Percentiles rank a stretch among this genome's conserved stretches.
Conservation (phyloP, 2,113 vertebrate genomes). For the Enhydra lutris region DNA sequence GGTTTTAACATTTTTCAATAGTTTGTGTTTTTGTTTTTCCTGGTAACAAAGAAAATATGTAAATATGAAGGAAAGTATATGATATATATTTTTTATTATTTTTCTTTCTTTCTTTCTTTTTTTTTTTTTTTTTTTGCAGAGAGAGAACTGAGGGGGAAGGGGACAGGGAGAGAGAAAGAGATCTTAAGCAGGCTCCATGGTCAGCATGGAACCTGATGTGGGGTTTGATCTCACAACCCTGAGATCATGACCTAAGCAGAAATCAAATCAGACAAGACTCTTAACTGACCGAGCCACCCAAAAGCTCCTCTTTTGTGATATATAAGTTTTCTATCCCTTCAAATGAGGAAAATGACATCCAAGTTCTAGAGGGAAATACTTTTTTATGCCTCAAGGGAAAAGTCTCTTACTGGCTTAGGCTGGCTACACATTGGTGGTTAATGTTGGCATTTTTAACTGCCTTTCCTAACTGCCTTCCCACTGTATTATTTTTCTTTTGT, state of each 20-base stretch:
- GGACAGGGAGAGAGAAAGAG: neutral
- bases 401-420: neutral
- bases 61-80: neutral
- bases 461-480: neutral
- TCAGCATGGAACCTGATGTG: neutral
- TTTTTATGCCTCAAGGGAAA: neutral
- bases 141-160: neutral
- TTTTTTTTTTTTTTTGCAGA: too few species aligned
- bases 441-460: neutral
- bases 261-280: neutral
- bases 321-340: neutral
- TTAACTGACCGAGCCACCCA: neutral
- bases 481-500: neutral
- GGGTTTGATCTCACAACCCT: neutral
- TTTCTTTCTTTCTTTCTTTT: accelerated
- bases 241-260: neutral
- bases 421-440: neutral
- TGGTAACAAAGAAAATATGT: neutral
- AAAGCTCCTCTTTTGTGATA: neutral
- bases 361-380: neutral
- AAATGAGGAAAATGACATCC: neutral
- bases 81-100: neutral
- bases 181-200: neutral
- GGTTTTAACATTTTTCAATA: neutral
- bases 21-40: neutral